Evolutionary conservation across 2,797 vertebrate species (phyloP).

Genomic region (Premnoplex brunnescens): DNA sequence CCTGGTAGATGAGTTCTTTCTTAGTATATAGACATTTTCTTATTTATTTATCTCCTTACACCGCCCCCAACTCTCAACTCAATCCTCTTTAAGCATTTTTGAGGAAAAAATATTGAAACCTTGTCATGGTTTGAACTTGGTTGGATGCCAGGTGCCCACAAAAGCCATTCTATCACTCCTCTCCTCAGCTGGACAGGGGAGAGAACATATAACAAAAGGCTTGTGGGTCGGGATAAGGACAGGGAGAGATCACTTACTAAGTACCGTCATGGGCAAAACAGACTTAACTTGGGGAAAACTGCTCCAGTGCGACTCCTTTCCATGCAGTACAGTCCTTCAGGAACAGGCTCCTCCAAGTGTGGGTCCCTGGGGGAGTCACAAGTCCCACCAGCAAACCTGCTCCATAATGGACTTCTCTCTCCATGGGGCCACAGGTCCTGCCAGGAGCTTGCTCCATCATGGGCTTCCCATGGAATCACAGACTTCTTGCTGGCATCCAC

Average conservation of each 20-base stretch:
- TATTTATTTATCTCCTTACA: background rate
- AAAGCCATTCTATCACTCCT: background rate
- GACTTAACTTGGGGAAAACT: background rate
- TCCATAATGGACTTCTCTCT: background rate
- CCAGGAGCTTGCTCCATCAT: background rate
- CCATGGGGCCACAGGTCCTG: background rate
- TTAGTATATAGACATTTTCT: background rate
- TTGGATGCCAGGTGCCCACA: background rate
- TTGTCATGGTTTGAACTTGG: background rate
- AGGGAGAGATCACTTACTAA: background rate
- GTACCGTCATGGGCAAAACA: background rate
- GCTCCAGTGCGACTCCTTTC: background rate
- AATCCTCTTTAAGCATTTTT: background rate
- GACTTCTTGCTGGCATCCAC: background rate
- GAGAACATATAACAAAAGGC: background rate
- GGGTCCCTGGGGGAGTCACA: too few species aligned
- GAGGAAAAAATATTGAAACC: background rate
- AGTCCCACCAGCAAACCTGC: background rate
- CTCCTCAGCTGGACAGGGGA: background rate
- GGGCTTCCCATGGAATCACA: background rate
- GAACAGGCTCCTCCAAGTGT: background rate
- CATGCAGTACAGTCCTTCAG: background rate
- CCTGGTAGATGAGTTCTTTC: background rate
- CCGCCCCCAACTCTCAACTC: too few species aligned
- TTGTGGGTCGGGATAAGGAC: fast-evolving